phyloP scores from a whole-genome alignment of 2,888 invertebrate species.

The Mesochorus sp. region DNA sequence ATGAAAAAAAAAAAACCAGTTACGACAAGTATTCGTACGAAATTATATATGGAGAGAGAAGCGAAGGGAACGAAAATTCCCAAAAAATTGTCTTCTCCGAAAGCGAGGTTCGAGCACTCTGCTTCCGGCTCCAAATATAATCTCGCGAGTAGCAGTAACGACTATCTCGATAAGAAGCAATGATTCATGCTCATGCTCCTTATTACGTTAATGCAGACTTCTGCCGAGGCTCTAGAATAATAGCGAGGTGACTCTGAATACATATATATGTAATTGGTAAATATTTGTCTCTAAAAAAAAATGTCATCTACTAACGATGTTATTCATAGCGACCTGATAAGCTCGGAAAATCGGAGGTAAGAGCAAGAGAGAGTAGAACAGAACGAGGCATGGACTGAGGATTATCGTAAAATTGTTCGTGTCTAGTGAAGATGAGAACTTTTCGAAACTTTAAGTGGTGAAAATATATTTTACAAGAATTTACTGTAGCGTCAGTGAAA shows the following conservation, averaged over 20 bases:
- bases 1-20: not conserved
- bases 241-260: not conserved
- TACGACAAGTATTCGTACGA: too few species aligned
- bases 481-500: conserved; percentile 30
- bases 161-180: too few species aligned
- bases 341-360: not conserved
- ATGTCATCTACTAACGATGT: conserved; percentile 21
- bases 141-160: too few species aligned
- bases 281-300: conserved; percentile 21
- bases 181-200: too few species aligned
- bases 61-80: too few species aligned
- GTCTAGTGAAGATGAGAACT: conserved; percentile 17
- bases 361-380: not conserved
- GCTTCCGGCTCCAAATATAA: too few species aligned
- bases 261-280: not conserved
- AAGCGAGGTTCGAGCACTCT: too few species aligned
- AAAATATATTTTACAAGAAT: conserved; percentile 1
- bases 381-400: conserved; percentile 16
- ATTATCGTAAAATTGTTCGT: conserved; percentile 29
- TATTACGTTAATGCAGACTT: too few species aligned
- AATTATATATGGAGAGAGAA: too few species aligned
- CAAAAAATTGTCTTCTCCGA: too few species aligned
- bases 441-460: not conserved
- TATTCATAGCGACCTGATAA: conserved; percentile 12
- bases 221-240: conserved; percentile 9